These are phyloP conservation scores for Papilio xuthus DNA, from an alignment of 1,140 invertebrate species.

Conservation along the genomic window DNA sequence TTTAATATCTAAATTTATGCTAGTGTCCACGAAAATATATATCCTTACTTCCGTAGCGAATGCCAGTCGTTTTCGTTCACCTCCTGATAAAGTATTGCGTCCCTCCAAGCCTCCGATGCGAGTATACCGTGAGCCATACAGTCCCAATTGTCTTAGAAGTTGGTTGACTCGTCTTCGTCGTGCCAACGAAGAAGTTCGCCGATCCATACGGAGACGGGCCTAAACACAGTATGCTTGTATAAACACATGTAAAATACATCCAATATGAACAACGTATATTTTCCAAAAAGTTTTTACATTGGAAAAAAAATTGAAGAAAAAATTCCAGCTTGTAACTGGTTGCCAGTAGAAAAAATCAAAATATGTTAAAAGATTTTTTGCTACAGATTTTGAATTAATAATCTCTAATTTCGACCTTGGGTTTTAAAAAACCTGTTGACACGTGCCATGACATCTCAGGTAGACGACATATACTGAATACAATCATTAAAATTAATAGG, in stretches of 20 bases:
- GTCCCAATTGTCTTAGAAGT: constrained; percentile 87
- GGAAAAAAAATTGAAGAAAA: too few species aligned
- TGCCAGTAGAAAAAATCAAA: not conserved
- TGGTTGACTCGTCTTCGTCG: constrained; percentile 86
- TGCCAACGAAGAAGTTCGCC: constrained; percentile 82
- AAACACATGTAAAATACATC: too few species aligned
- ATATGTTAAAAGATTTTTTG: not conserved
- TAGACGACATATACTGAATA: not conserved
- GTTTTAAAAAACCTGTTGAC: not conserved
- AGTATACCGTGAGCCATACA: constrained; percentile 86
- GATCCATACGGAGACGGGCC: constrained; percentile 91
- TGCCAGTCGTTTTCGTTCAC: constrained; percentile 95
- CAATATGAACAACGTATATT: too few species aligned
- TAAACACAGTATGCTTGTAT: constrained; percentile 58
- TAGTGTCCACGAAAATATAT: not conserved
- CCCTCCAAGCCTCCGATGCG: constrained; percentile 88
- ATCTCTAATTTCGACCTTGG: not conserved
- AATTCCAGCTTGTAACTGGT: too few species aligned
- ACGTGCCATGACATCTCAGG: not conserved
- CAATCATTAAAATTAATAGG: not conserved
- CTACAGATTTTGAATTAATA: not conserved
- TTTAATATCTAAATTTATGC: too few species aligned
- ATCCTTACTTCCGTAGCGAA: constrained; percentile 93
- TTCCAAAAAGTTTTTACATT: too few species aligned
- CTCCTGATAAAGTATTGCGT: constrained; percentile 94